These are phyloP conservation scores for Python bivittatus DNA, from an alignment of 2,113 vertebrate genomes.

Conservation along the genomic window DNA sequence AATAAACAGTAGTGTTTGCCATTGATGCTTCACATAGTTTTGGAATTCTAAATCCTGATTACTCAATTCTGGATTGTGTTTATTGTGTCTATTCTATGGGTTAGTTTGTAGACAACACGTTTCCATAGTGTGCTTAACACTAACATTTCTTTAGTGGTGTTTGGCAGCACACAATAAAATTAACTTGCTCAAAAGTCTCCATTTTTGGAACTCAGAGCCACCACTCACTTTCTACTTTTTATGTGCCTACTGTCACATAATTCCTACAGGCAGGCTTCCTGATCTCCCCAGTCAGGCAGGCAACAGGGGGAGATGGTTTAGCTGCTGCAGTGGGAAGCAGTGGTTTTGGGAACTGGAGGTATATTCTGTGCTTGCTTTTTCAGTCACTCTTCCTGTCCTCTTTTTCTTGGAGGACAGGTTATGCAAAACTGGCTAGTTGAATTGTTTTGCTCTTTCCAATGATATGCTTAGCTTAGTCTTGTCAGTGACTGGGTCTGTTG, in stretches of 20 bases:
- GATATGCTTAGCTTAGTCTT: not conserved
- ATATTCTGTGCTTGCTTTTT: not conserved
- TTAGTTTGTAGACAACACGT: not conserved
- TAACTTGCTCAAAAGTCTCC: not conserved
- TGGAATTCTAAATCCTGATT: not conserved
- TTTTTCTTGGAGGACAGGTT: not conserved
- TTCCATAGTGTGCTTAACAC: not conserved
- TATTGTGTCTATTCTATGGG: not conserved
- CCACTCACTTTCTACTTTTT: not conserved
- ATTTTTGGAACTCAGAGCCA: not conserved
- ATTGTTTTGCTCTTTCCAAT: not conserved
- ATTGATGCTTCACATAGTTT: not conserved
- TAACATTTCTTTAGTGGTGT: not conserved
- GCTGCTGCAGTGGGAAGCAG: not conserved
- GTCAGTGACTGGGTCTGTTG: not conserved
- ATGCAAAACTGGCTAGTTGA: not conserved
- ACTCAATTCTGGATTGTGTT: not conserved
- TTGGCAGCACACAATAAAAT: not conserved
- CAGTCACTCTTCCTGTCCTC: not conserved
- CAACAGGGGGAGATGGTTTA: not conserved
- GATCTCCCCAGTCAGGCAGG: not conserved
- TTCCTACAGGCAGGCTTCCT: not conserved
- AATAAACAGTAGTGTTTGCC: not conserved
- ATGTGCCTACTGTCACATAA: not conserved
- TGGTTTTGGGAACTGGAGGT: not conserved